phyloP scores from a whole-genome alignment of 2,797 vertebrate genomes.

The Alcedo quadribrachys region DNA sequence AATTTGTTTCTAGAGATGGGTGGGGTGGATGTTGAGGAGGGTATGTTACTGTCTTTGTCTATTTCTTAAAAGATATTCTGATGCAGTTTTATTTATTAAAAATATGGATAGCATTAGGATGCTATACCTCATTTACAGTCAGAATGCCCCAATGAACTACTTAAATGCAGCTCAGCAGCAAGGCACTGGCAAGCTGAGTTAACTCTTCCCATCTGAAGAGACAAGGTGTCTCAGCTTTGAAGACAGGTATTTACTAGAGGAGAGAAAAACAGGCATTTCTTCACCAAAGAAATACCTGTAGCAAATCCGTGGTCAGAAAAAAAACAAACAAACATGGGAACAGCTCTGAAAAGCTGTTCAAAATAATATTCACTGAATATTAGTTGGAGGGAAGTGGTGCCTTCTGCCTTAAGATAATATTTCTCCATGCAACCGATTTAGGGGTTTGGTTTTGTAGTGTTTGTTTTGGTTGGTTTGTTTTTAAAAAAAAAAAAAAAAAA shows the following conservation, averaged over 20 bases:
- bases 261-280: background rate
- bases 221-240: background rate
- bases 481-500: background rate
- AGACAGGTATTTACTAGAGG: background rate
- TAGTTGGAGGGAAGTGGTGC: constrained; percentile 8
- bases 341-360: background rate
- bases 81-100: constrained; percentile 71
- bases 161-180: constrained; percentile 59
- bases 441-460: background rate
- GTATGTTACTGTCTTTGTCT: constrained; percentile 18
- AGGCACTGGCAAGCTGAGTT: background rate
- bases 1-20: constrained; percentile 12
- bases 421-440: constrained; percentile 52
- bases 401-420: constrained; percentile 63
- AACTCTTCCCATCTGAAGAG: constrained; percentile 32
- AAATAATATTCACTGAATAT: constrained; percentile 25
- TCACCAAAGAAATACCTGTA: background rate
- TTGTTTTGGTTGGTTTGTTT: background rate
- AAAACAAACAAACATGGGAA: background rate
- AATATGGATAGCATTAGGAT: background rate
- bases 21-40: background rate
- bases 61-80: constrained; percentile 62
- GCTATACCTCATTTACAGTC: constrained; percentile 63
- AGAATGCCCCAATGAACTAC: constrained; percentile 59
- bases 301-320: background rate